Evolutionary conservation across 1,140 invertebrate species (phyloP).

Genomic region (Pseudomyrmex dendroicus): DNA sequence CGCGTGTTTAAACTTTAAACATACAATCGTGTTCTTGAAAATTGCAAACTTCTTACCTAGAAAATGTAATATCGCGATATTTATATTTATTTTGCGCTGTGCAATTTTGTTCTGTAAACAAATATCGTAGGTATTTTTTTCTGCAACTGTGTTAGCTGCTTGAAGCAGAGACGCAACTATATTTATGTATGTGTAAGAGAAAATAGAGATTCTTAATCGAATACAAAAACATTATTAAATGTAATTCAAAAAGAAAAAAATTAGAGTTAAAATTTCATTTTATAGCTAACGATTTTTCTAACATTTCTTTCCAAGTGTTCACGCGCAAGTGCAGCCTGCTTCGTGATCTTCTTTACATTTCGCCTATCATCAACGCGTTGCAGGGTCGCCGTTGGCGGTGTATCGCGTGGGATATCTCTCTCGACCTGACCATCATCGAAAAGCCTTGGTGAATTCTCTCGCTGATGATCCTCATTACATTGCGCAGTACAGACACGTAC

Average conservation of each 20-base stretch:
- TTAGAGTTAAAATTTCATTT: not conserved
- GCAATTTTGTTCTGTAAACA: not conserved
- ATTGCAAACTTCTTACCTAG: too few relatives aligned
- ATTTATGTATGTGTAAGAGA: too few relatives aligned
- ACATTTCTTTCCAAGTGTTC: not conserved
- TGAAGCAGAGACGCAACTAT: not conserved
- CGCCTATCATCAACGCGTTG: not conserved
- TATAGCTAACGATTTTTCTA: not conserved
- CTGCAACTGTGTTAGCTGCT: not conserved
- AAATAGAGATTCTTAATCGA: too few relatives aligned
- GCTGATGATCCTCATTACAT: slow-evolving; percentile 52
- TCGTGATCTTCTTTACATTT: slow-evolving; percentile 4
- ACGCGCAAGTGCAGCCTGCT: not conserved
- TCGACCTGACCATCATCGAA: slow-evolving; percentile 40
- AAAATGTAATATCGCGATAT: too few relatives aligned
- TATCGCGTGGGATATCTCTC: slow-evolving; percentile 62
- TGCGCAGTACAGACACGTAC: slow-evolving; percentile 37
- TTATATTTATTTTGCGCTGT: too few relatives aligned
- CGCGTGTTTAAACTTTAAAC: too few relatives aligned
- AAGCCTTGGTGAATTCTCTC: slow-evolving; percentile 43
- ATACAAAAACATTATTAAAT: too few relatives aligned
- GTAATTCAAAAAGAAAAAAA: not conserved
- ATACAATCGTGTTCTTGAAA: too few relatives aligned
- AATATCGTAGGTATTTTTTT: not conserved
- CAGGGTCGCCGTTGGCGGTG: slow-evolving; percentile 30